Evolutionary conservation across 2,113 vertebrate species (phyloP).

Genomic region (Nestor notabilis): DNA sequence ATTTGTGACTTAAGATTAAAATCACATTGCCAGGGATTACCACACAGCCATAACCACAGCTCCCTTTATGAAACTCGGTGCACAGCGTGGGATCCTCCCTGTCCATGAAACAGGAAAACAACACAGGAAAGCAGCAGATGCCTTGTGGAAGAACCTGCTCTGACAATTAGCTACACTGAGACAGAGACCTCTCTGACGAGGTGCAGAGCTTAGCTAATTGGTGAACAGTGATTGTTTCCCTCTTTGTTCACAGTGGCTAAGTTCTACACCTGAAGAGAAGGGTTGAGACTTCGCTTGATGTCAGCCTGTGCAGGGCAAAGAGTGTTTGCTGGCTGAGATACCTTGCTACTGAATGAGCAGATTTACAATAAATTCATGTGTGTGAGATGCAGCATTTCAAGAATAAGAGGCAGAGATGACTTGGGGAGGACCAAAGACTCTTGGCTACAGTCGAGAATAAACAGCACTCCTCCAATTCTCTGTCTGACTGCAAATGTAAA

Average conservation of each 20-base stretch:
- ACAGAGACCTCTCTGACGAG: slow-evolving; percentile 86
- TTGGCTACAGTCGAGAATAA: not conserved
- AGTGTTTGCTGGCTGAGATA: not conserved
- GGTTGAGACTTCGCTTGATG: slow-evolving; percentile 68
- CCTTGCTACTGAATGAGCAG: not conserved
- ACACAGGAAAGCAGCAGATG: slow-evolving; percentile 16
- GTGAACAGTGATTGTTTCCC: slow-evolving; percentile 99
- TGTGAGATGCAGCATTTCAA: not conserved
- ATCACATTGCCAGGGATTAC: slow-evolving; percentile 99
- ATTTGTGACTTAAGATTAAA: slow-evolving; percentile 99
- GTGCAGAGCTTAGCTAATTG: slow-evolving; percentile 99
- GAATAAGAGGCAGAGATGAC: not conserved
- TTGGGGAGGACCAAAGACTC: not conserved
- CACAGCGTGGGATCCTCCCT: slow-evolving; percentile 9
- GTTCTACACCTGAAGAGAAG: slow-evolving; percentile 99
- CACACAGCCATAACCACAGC: slow-evolving; percentile 90
- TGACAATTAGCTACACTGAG: slow-evolving; percentile 38
- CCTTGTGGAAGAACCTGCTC: slow-evolving; percentile 37
- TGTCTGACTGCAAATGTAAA: not conserved
- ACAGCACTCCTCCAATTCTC: not conserved
- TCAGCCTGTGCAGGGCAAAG: slow-evolving; percentile 23
- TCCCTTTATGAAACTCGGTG: slow-evolving; percentile 79
- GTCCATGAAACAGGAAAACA: not conserved
- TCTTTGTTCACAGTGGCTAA: slow-evolving; percentile 99
- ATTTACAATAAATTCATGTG: not conserved